Evolutionary conservation across 2,888 invertebrate species (phyloP).

Genomic region (Oscheius myriophilus): DNA sequence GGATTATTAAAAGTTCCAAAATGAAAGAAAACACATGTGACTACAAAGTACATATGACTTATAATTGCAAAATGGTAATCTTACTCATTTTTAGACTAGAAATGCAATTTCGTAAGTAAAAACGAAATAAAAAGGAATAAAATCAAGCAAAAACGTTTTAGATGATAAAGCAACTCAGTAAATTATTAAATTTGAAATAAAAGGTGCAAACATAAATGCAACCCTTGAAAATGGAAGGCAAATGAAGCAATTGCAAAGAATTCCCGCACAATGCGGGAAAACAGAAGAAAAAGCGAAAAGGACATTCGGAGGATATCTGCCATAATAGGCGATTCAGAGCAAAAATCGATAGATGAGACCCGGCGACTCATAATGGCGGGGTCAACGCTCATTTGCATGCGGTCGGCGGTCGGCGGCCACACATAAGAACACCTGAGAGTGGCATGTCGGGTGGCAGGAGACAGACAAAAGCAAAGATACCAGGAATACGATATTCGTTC

Average conservation of each 20-base stretch:
- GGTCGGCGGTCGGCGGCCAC: constrained; percentile 14
- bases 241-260: background rate
- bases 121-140: background rate
- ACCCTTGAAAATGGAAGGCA: no score
- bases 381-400: constrained; percentile 31
- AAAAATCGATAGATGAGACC: background rate
- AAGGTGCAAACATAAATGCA: background rate
- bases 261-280: no score
- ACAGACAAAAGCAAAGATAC: background rate
- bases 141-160: no score
- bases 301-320: background rate
- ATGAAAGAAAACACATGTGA: no score
- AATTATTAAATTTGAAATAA: no score
- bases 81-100: no score
- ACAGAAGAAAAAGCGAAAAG: background rate
- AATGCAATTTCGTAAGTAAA: no score
- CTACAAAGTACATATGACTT: no score
- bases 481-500: background rate
- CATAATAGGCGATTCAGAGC: background rate
- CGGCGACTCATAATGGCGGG: constrained; percentile 25
- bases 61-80: no score
- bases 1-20: no score
- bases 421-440: constrained; percentile 24
- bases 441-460: background rate
- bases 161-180: no score